Evolutionary conservation across 2,888 invertebrate species (phyloP).

Genomic region (Xanthorhoe designata): DNA sequence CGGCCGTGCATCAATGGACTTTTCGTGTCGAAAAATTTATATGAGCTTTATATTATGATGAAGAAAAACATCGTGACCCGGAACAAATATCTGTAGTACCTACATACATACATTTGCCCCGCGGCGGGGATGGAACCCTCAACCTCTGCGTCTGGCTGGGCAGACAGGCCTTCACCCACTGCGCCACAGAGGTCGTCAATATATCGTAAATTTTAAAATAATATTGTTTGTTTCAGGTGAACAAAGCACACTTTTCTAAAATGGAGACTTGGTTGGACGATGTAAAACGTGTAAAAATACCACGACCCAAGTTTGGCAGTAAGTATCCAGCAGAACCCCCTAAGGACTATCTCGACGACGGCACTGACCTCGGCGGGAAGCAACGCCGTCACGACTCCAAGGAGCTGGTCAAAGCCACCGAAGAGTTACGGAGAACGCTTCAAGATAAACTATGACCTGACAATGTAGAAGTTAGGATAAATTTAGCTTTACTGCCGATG

Average conservation of each 20-base stretch:
- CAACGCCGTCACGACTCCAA: slow-evolving; percentile 80
- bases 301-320: slow-evolving; percentile 92
- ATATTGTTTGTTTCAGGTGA: slow-evolving; percentile 14
- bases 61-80: too few species aligned
- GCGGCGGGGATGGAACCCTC: too few species aligned
- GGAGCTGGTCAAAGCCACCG: slow-evolving; percentile 89
- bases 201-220: too few species aligned
- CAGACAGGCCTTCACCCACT: too few species aligned
- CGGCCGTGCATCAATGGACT: too few species aligned
- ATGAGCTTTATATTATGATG: too few species aligned
- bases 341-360: slow-evolving; percentile 91
- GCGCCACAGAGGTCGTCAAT: too few species aligned
- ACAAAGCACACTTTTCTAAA: slow-evolving; percentile 10
- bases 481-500: slow-evolving; percentile 52
- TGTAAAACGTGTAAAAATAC: slow-evolving; percentile 93
- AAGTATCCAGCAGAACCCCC: slow-evolving; percentile 90
- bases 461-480: slow-evolving; percentile 48
- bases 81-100: too few species aligned
- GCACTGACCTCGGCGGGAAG: slow-evolving; percentile 82
- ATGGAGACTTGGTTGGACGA: slow-evolving; percentile 95
- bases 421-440: slow-evolving; percentile 90
- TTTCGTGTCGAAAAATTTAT: too few species aligned
- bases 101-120: too few species aligned
- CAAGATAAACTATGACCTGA: slow-evolving; percentile 90
- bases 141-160: too few species aligned